Evolutionary conservation across 1,140 invertebrate genomes (phyloP), one percentile per base, ranked within the genome.

Genomic region (Cherax quadricarinatus): DNA sequence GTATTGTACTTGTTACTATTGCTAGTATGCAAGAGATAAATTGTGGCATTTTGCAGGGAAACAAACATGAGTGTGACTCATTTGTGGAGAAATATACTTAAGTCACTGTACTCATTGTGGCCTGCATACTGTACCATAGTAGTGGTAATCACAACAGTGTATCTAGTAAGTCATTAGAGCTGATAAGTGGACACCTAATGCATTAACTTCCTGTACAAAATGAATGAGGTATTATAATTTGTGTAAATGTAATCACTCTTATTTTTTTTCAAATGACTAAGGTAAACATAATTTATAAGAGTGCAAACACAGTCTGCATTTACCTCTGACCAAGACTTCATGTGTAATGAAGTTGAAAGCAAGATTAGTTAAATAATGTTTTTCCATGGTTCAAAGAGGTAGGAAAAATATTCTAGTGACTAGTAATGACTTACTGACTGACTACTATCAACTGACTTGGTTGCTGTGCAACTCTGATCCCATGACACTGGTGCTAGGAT

Each of bases 401-500:
- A 75, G 24, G 16, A 30, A 30, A 30, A 18, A 24, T 75, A 24
- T n/a, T 75, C 7, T 30, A 30, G n/a, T 75, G 70, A 75, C 16
- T 70, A 9, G 24, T 75, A 30, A 6, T 41, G 30, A 41, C 30
- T 41, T 41, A 41, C 30, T 41, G 30, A 41, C 30, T 41, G 30
- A 41, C 2, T 41, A 41, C 0, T 41, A 41, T 41, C 30, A 41
- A 41, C 30, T 41, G 30, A 41, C 30, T 41, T 41, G 30, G 30
- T 41, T 30, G 21, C 70, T 75, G 24, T 75, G 70, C 30, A 30
- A 24, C 70, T 86, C 18, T 86, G 70, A 75, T 86, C 62, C 70
- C 85, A 86, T 51, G 85, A 70, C 51, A 73, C 62, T 86, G 85
- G 85, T 86, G 85, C 85, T 86, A 86, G 49, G 48, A 70, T 51